Percentiles rank a stretch among this genome's conserved stretches.
Conservation (phyloP, 2,797 vertebrate genomes). For the Crypturellus tataupa region DNA sequence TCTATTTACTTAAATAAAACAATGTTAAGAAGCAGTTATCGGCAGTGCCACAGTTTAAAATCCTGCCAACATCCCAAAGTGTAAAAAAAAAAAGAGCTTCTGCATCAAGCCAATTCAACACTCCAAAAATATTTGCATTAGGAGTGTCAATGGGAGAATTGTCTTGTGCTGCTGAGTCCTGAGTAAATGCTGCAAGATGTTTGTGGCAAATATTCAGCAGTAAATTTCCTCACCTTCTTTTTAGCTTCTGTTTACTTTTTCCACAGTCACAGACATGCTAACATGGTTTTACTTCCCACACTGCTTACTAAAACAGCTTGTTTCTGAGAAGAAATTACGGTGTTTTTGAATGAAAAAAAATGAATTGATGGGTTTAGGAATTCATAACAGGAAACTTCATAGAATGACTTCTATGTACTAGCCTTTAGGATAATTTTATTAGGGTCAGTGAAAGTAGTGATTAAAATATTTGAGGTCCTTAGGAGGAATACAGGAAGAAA, state of each 20-base stretch:
- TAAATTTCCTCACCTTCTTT: neutral
- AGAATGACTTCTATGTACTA: neutral
- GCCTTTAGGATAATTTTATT: neutral
- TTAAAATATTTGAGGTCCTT: neutral
- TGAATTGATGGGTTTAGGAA: neutral
- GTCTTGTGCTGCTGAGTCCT: neutral
- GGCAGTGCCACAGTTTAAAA: neutral
- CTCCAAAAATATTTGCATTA: neutral
- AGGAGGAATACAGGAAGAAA: neutral
- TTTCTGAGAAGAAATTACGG: neutral
- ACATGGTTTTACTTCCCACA: neutral
- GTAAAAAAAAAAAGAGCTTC: neutral
- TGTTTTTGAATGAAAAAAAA: neutral
- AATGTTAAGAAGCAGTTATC: neutral
- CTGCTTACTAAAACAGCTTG: neutral
- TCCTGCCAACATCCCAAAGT: neutral
- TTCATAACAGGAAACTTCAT: neutral
- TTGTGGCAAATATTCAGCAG: neutral
- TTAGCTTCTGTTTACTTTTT: neutral
- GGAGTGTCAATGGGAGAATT: neutral
- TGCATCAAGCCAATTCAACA: neutral
- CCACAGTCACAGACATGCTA: neutral
- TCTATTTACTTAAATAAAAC: neutral
- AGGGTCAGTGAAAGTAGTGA: neutral
- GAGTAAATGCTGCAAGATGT: fast-evolving